These are phyloP conservation scores for Iphiclides podalirius DNA, from an alignment of 2,888 invertebrate species.

Conservation along the genomic window DNA sequence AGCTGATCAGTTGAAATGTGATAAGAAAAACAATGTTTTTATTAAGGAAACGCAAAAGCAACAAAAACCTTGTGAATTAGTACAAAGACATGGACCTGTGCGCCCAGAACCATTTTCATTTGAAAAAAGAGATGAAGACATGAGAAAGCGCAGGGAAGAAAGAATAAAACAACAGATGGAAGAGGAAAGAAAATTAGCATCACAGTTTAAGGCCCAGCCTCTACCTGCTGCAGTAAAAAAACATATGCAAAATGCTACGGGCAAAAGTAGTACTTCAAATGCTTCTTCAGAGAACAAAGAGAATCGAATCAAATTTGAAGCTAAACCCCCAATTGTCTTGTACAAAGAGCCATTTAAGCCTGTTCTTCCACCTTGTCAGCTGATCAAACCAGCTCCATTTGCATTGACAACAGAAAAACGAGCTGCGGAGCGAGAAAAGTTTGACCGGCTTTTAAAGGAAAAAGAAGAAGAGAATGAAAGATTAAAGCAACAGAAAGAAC, in stretches of 20 bases:
- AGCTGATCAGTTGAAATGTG: constrained; percentile 38
- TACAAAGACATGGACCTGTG: constrained; percentile 48
- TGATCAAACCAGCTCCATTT: constrained; percentile 74
- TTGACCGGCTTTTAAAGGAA: constrained; percentile 76
- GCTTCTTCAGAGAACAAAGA: constrained; percentile 69
- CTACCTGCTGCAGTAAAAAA: constrained; percentile 76
- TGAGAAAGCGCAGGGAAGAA: constrained; percentile 80
- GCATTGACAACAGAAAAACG: constrained; percentile 83
- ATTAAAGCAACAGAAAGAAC: constrained; percentile 53
- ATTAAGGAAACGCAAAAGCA: constrained; percentile 14
- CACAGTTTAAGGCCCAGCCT: constrained; percentile 86
- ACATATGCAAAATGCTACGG: constrained; percentile 50
- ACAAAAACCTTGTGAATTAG: constrained; percentile 21
- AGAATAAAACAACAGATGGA: constrained; percentile 80
- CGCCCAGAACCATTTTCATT: constrained; percentile 84
- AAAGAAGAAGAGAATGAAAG: constrained; percentile 75
- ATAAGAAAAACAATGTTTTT: constrained; percentile 26
- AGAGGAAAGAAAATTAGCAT: constrained; percentile 78
- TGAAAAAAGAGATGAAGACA: constrained; percentile 81
- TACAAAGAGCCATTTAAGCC: constrained; percentile 84
- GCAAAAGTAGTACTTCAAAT: constrained; percentile 48
- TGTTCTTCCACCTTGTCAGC: constrained; percentile 62
- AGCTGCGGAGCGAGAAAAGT: constrained; percentile 81
- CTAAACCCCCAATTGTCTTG: constrained; percentile 81
- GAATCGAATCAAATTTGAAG: constrained; percentile 78